Conservation (phyloP, 1,140 invertebrate genomes). For the Camponotus vicinus region DNA sequence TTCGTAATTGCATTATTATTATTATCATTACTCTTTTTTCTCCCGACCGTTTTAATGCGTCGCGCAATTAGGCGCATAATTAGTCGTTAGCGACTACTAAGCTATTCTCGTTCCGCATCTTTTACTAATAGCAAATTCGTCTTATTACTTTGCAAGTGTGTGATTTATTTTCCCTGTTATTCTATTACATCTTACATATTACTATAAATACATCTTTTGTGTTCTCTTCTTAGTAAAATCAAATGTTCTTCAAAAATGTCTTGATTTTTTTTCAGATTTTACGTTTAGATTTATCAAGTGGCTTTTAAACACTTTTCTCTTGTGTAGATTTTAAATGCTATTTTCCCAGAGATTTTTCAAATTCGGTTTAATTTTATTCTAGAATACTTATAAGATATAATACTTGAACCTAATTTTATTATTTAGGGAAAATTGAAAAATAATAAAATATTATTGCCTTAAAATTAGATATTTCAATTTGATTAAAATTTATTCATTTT, state of each 20-base stretch:
- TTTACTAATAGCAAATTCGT: conserved; percentile 20
- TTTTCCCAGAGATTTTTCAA: not conserved
- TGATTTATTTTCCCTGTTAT: not conserved
- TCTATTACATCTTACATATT: conserved; percentile 9
- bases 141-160: not conserved
- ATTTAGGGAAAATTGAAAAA: no score
- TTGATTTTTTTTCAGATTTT: not conserved
- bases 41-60: conserved; percentile 44
- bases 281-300: not conserved
- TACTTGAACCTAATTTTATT: no score
- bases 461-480: no score
- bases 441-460: no score
- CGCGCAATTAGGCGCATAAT: conserved; percentile 42
- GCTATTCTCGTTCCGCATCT: not conserved
- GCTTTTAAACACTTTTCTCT: not conserved
- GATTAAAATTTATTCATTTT: no score
- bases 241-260: not conserved
- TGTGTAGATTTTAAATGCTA: not conserved
- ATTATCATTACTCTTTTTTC: conserved; percentile 8
- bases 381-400: no score
- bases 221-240: not conserved
- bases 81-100: conserved; percentile 39
- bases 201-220: not conserved
- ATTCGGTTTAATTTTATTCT: no score
- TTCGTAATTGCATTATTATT: conserved; percentile 56